These are phyloP conservation scores for Porites rus DNA, from an alignment of 92 coral and sea anemone genomes.

Conservation along the genomic window DNA sequence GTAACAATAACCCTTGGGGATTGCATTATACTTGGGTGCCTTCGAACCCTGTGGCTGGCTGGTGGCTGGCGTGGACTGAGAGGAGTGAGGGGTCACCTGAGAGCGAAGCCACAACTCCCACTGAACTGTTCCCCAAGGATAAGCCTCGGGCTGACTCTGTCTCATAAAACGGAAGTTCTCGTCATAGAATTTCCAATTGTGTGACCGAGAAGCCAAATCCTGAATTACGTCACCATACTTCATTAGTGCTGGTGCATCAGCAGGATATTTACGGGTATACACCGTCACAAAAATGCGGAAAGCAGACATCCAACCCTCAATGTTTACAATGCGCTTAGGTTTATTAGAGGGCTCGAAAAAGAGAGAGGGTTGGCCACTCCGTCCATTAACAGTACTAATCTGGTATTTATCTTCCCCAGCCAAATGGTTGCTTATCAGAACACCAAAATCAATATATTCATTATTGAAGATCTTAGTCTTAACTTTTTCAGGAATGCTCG, in stretches of 20 bases:
- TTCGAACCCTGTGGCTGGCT: not conserved
- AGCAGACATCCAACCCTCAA: constrained; percentile 50
- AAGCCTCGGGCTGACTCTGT: not conserved
- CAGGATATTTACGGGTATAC: constrained; percentile 46
- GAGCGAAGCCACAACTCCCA: constrained; percentile 26
- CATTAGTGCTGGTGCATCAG: constrained; percentile 46
- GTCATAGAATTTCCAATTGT: constrained; percentile 40
- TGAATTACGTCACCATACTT: constrained; percentile 44
- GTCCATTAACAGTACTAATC: not conserved
- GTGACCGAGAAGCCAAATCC: constrained; percentile 41
- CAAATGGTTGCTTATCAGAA: not conserved
- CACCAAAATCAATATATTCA: not conserved
- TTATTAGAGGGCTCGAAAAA: constrained; percentile 29
- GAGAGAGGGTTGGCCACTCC: constrained; percentile 28
- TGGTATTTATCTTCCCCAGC: constrained; percentile 5
- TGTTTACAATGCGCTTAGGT: constrained; percentile 17
- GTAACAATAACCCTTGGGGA: constrained; percentile 48
- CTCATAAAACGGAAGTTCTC: constrained; percentile 8
- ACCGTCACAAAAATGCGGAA: constrained; percentile 52
- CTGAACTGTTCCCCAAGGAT: not conserved
- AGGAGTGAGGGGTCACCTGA: constrained; percentile 6
- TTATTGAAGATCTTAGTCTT: constrained; percentile 6
- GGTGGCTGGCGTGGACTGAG: not conserved
- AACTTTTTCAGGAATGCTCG: not conserved
- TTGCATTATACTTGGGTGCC: not conserved